Base-by-base conservation (phyloP, 1,140 invertebrate genomes). In the Saxidomus purpurata region DNA sequence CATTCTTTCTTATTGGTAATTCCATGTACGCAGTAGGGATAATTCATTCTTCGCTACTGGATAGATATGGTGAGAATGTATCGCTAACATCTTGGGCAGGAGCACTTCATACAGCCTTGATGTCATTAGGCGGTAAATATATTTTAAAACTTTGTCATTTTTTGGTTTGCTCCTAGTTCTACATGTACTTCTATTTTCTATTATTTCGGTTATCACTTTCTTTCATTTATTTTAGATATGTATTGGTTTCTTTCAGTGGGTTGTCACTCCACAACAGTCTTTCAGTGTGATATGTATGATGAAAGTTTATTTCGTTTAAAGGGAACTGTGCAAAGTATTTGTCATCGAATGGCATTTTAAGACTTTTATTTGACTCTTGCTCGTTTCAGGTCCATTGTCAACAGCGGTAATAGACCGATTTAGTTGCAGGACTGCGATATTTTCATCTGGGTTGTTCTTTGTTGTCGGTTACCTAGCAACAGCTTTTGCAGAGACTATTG, bases 31-130 rank as follows among this genome's bases (percentile, higher is more conserved):
- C 82, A 31, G 82, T 85, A 1, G 82, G 82, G 36, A 69, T 85
- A 28, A 85, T 74, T 31, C 82, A 85, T 47, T 34, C 67, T 28
- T 34, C 67, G 1, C 38, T 85, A 15, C n/a, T 85, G 22, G 82
- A 85, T 15, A 67, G 67, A 49, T 85, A 85, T 74, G 38, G 28
- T 0, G 59, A 69, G 61, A 85, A 28, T 4, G 25, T 85, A 13
- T 34, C 82, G 1, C 43, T 85, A 13, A 85, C 82, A 25, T 85
- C 82, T 38, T 85, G 82, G 82, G 82, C 82, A 19, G 82, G 82
- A 25, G 82, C 82, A 19, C 34, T 85, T 4, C 82, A 85, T 43
- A 85, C 47, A 1, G 82, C 82, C 1, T 19, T 85, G 38, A 55
- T 71, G 19, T 71, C 82, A 13, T 38, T 85, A 36, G 82, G 34